Percentiles rank a stretch among this genome's conserved stretches.
Conservation (phyloP, 2,797 vertebrate species). For the Tokudaia tokunoshimensis region DNA sequence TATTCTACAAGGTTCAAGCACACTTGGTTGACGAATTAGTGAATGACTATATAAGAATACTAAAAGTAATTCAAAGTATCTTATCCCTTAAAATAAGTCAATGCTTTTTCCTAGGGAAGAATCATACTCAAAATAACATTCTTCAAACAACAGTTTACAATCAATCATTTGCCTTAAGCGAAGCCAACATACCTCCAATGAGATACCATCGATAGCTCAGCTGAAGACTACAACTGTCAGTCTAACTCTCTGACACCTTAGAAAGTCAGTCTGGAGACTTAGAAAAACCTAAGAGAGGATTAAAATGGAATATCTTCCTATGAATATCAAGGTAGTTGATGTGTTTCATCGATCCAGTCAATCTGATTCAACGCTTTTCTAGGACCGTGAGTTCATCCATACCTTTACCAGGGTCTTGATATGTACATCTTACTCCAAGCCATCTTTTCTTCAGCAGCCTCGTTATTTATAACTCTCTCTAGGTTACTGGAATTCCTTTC, state of each 20-base stretch:
- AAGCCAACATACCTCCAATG: background rate
- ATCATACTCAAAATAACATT: background rate
- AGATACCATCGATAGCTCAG: background rate
- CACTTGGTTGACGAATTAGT: background rate
- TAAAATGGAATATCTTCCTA: slow-evolving; percentile 34
- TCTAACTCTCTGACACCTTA: background rate
- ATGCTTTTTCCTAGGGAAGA: background rate
- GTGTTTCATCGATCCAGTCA: background rate
- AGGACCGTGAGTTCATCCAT: background rate
- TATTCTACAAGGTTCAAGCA: slow-evolving; percentile 32
- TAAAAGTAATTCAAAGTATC: background rate
- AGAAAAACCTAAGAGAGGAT: background rate
- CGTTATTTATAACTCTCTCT: background rate
- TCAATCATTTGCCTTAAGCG: slow-evolving; percentile 53
- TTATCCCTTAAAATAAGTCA: slow-evolving; percentile 39
- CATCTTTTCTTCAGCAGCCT: background rate
- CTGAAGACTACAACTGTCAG: background rate
- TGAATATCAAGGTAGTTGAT: background rate
- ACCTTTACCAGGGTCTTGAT: background rate
- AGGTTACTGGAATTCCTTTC: background rate
- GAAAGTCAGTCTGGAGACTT: background rate
- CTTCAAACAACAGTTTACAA: slow-evolving; percentile 8
- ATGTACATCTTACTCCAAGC: background rate
- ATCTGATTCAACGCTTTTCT: slow-evolving; percentile 2
- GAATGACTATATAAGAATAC: slow-evolving; percentile 36